A percentile compares a stretch with the other conserved stretches of the same genome.
phyloP scores from a whole-genome alignment of 2,113 vertebrate genomes.

The Pteropus alecto region DNA sequence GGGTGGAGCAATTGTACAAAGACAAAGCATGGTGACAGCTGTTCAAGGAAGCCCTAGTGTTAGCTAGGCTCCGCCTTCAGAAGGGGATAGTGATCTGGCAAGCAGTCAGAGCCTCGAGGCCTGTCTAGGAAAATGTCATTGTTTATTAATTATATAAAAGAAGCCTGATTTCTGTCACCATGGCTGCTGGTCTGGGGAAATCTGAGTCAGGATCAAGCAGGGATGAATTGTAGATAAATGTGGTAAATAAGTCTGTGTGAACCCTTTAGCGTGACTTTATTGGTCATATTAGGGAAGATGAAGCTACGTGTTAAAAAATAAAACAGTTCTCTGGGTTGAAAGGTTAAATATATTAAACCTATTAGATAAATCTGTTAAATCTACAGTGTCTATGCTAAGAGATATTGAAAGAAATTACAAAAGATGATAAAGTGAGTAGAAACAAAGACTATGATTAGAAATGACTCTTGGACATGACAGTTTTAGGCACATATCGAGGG shows the following conservation, averaged over 20 bases:
- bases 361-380: neutral
- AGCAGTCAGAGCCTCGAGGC: neutral
- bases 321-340: slow-evolving; percentile 7
- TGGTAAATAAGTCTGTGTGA: neutral
- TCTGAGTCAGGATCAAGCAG: neutral
- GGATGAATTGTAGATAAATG: neutral
- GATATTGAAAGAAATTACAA: neutral
- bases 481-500: neutral
- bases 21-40: neutral
- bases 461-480: neutral
- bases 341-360: neutral
- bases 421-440: neutral
- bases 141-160: neutral
- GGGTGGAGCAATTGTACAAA: neutral
- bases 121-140: neutral
- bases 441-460: neutral
- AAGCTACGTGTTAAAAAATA: neutral
- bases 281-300: neutral
- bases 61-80: neutral
- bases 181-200: neutral
- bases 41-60: neutral
- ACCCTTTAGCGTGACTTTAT: neutral
- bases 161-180: neutral
- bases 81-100: neutral
- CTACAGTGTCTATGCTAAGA: neutral